Conservation (phyloP, 2,797 vertebrate genomes). For the Hephaestus fuliginosus region DNA sequence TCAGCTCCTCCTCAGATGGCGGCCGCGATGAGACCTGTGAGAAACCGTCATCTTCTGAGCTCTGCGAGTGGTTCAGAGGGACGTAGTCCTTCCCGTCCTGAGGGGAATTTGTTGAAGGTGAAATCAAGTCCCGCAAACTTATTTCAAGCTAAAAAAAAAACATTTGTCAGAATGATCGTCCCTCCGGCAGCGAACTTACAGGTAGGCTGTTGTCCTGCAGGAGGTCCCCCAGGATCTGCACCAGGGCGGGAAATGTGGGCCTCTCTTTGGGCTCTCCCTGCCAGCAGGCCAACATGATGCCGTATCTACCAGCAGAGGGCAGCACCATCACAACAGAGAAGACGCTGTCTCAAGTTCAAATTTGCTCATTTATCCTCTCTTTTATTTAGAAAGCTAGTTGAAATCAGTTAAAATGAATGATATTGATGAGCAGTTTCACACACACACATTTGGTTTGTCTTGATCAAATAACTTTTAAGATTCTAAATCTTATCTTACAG, state of each 20-base stretch:
- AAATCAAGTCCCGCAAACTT: neutral
- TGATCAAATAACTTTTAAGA: conserved; percentile 7
- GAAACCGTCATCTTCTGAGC: conserved; percentile 95
- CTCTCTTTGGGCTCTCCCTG: conserved; percentile 94
- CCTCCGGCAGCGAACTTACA: conserved; percentile 79
- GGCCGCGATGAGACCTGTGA: conserved; percentile 92
- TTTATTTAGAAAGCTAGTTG: neutral
- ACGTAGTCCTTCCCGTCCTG: conserved; percentile 92
- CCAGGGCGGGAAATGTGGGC: conserved; percentile 92
- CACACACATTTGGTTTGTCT: neutral
- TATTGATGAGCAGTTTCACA: neutral
- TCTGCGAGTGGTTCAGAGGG: conserved; percentile 90
- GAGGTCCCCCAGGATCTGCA: conserved; percentile 95
- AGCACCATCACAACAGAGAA: conserved; percentile 54
- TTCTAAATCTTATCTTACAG: conserved; percentile 16
- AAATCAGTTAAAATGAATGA: neutral
- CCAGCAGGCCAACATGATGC: conserved; percentile 98
- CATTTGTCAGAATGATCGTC: too few relatives aligned
- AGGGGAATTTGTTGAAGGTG: neutral
- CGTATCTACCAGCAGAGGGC: conserved; percentile 89
- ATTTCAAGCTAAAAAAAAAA: neutral
- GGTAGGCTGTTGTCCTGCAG: conserved; percentile 92
- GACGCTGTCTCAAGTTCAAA: neutral
- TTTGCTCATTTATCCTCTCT: neutral
- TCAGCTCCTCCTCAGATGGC: conserved; percentile 89